Evolutionary conservation across 2,113 vertebrate genomes (phyloP).

Genomic region (Siniperca knerii): DNA sequence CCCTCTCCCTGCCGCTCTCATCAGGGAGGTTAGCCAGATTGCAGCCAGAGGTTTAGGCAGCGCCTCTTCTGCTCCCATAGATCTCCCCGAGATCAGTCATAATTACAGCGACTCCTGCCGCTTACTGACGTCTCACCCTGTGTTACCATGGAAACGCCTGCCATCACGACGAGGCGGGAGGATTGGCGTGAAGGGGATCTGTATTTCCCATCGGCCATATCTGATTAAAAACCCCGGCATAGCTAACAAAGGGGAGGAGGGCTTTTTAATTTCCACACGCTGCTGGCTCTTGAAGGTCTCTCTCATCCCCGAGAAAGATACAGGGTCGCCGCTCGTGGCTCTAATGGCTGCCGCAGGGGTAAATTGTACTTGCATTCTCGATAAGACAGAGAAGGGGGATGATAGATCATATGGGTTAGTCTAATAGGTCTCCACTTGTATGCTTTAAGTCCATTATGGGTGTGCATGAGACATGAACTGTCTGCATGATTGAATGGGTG

Average conservation of each 20-base stretch:
- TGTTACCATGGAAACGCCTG: conserved; percentile 77
- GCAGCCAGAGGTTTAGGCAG: conserved; percentile 54
- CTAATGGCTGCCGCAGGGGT: conserved; percentile 51
- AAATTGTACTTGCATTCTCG: conserved; percentile 46
- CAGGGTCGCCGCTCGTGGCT: conserved; percentile 47
- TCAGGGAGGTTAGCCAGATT: conserved; percentile 40
- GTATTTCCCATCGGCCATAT: conserved; percentile 75
- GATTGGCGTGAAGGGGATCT: conserved; percentile 74
- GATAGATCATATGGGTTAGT: conserved; percentile 68
- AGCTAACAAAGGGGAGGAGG: conserved; percentile 49
- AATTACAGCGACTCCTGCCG: conserved; percentile 70
- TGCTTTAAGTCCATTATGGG: conserved; percentile 61
- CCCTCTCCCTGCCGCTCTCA: conserved; percentile 2
- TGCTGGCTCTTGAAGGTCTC: conserved; percentile 65
- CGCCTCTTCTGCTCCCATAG: conserved; percentile 29
- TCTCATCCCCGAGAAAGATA: conserved; percentile 54
- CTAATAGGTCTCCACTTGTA: conserved; percentile 61
- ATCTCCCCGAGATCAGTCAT: conserved; percentile 75
- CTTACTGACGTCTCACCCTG: conserved; percentile 53
- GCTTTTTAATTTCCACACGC: conserved; percentile 65
- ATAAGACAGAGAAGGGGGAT: conserved; percentile 48
- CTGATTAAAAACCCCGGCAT: conserved; percentile 73
- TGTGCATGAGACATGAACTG: conserved; percentile 38
- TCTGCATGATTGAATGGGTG: conserved; percentile 43
- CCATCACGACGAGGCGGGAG: conserved; percentile 55